These are phyloP conservation scores for Hydractinia symbiolongicarpus DNA, from an alignment of 30 jellyfish, hydroid and myxozoan species.

Conservation along the genomic window DNA sequence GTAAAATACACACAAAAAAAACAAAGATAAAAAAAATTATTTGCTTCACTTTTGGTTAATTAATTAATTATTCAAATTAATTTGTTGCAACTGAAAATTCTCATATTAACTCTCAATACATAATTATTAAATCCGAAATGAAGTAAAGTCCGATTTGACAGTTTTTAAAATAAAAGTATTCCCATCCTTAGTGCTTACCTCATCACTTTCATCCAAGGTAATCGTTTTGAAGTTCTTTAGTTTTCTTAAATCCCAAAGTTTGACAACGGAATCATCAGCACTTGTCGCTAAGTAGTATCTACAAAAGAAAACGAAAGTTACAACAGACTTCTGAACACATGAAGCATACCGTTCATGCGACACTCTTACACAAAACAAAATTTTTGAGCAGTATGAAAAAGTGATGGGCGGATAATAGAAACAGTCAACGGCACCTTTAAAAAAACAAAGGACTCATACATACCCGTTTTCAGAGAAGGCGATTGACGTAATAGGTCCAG, in stretches of 20 bases:
- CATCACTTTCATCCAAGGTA: constrained; percentile 92
- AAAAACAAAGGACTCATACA: neutral
- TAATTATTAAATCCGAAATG: no score
- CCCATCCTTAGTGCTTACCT: constrained; percentile 31
- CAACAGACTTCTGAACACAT: neutral
- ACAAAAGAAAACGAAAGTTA: constrained; percentile 7
- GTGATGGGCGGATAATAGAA: neutral
- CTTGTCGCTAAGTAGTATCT: constrained; percentile 97
- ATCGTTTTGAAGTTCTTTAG: constrained; percentile 89
- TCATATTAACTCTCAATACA: no score
- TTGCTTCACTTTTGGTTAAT: no score
- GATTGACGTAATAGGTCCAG: constrained; percentile 95
- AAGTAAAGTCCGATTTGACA: no score
- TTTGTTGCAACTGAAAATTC: no score
- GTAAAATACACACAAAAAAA: no score
- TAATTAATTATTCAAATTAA: no score
- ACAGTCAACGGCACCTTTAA: neutral
- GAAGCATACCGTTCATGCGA: no score
- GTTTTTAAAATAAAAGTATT: no score
- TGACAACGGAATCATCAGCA: constrained; percentile 96
- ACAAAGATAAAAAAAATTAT: no score
- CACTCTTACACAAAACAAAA: no score
- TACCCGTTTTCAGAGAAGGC: constrained; percentile 98
- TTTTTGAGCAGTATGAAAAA: no score
- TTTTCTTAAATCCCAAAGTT: constrained; percentile 97